Conservation (phyloP, 2,113 vertebrate species). For the Alaudala cheleensis region DNA sequence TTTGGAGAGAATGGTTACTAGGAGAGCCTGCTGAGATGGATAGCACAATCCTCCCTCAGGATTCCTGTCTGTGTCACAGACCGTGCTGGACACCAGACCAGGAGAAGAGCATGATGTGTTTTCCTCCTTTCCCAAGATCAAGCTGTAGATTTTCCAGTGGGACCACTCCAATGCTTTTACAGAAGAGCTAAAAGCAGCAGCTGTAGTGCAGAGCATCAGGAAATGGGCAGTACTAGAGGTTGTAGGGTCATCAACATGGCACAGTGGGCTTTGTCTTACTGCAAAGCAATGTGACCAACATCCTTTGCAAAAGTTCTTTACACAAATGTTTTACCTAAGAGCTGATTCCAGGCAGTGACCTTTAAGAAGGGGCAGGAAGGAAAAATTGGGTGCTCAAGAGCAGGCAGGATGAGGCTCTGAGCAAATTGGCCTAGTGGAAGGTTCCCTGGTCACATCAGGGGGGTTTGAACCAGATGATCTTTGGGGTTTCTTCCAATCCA, state of each 20-base stretch:
- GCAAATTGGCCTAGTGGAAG: not conserved
- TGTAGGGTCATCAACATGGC: not conserved
- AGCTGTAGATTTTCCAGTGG: not conserved
- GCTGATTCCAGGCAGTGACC: not conserved
- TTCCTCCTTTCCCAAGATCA: not conserved
- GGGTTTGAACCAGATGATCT: not conserved
- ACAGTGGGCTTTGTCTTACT: not conserved
- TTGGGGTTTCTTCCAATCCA: not conserved
- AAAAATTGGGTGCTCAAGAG: not conserved
- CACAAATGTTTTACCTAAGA: not conserved
- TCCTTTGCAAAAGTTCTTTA: not conserved
- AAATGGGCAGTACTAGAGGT: not conserved
- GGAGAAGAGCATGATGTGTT: fast-evolving
- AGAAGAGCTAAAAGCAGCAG: not conserved
- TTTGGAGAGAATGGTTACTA: not conserved
- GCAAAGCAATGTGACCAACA: not conserved
- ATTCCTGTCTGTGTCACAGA: not conserved
- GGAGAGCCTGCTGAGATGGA: not conserved
- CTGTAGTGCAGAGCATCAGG: not conserved
- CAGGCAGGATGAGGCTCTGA: not conserved
- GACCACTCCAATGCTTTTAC: not conserved
- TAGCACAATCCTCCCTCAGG: not conserved
- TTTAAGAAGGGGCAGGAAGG: not conserved
- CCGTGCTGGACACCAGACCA: fast-evolving
- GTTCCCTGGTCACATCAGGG: not conserved